Conservation (phyloP, 2,888 invertebrate genomes). For the Thereva unica region DNA sequence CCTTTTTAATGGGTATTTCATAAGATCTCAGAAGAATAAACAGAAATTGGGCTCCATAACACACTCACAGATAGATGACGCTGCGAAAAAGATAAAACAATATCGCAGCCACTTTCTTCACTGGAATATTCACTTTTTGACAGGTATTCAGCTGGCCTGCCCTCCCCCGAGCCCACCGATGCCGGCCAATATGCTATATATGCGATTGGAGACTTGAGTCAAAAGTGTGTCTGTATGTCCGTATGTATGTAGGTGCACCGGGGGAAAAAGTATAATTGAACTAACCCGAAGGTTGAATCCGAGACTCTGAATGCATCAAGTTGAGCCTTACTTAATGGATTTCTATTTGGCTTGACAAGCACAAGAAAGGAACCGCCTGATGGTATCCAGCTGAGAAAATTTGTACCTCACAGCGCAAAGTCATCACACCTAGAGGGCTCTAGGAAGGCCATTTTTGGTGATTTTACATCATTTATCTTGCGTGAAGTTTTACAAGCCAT, state of each 20-base stretch:
- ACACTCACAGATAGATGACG: not conserved
- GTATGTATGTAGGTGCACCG: slow-evolving; percentile 3
- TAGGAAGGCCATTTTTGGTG: slow-evolving; percentile 15
- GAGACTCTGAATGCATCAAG: slow-evolving; percentile 17
- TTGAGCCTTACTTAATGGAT: slow-evolving; percentile 29
- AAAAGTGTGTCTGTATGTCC: not conserved
- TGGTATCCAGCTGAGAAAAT: slow-evolving; percentile 37
- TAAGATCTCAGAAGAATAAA: slow-evolving; percentile 22
- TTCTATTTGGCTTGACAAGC: slow-evolving; percentile 32
- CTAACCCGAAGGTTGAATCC: slow-evolving; percentile 14
- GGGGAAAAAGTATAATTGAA: slow-evolving; percentile 27
- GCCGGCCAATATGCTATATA: no score
- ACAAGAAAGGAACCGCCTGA: slow-evolving; percentile 29
- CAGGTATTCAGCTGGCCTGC: not conserved
- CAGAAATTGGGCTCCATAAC: slow-evolving; percentile 16
- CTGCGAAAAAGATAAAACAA: slow-evolving; percentile 21
- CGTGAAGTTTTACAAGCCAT: slow-evolving; percentile 28
- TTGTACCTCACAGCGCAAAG: slow-evolving; percentile 37
- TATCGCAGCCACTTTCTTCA: slow-evolving; percentile 4
- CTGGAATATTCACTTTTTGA: slow-evolving; percentile 23
- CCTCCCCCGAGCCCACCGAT: not conserved
- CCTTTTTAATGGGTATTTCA: slow-evolving; percentile 12
- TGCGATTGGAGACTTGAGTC: no score
- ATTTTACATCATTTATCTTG: slow-evolving; percentile 31
- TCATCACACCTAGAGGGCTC: slow-evolving; percentile 38